Evolutionary conservation across 92 coral and sea anemone genomes (phyloP).

Genomic region (Umimayanthus kanabou): DNA sequence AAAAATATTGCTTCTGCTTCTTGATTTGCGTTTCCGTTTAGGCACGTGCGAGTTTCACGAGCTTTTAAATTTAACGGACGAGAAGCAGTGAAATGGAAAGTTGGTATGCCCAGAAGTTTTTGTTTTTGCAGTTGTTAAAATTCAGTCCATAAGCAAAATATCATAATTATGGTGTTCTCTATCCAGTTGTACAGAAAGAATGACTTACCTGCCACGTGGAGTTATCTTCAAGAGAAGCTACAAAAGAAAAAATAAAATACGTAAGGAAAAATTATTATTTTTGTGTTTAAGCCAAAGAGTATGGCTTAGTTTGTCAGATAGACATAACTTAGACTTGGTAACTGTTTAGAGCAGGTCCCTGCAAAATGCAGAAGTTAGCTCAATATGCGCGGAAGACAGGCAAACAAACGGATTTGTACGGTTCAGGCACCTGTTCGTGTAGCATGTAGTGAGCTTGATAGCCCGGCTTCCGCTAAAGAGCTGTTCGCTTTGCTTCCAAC

Average conservation of each 20-base stretch:
- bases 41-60: slow-evolving; percentile 69
- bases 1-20: slow-evolving; percentile 35
- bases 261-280: slow-evolving; percentile 44
- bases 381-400: slow-evolving; percentile 73
- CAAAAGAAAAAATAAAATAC: slow-evolving; percentile 92
- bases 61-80: slow-evolving; percentile 39
- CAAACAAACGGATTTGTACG: slow-evolving; percentile 65
- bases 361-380: slow-evolving; percentile 65
- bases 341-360: slow-evolving; percentile 60
- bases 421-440: slow-evolving; percentile 95
- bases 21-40: slow-evolving; percentile 68
- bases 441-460: slow-evolving; percentile 91
- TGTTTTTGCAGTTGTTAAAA: slow-evolving; percentile 39
- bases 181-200: slow-evolving; percentile 33
- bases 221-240: slow-evolving; percentile 89
- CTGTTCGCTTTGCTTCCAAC: slow-evolving; percentile 94
- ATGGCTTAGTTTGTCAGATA: slow-evolving; percentile 21
- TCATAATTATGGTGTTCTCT: slow-evolving; percentile 33
- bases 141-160: slow-evolving; percentile 40
- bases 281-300: slow-evolving; percentile 53
- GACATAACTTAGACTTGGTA: slow-evolving; percentile 25
- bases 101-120: slow-evolving; percentile 12
- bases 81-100: slow-evolving; percentile 46
- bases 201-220: slow-evolving; percentile 96
- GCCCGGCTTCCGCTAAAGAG: slow-evolving; percentile 89